Evolutionary conservation across 2,888 invertebrate species (phyloP), one percentile per base, ranked within the genome.

Genomic region (Protophormia terraenovae): DNA sequence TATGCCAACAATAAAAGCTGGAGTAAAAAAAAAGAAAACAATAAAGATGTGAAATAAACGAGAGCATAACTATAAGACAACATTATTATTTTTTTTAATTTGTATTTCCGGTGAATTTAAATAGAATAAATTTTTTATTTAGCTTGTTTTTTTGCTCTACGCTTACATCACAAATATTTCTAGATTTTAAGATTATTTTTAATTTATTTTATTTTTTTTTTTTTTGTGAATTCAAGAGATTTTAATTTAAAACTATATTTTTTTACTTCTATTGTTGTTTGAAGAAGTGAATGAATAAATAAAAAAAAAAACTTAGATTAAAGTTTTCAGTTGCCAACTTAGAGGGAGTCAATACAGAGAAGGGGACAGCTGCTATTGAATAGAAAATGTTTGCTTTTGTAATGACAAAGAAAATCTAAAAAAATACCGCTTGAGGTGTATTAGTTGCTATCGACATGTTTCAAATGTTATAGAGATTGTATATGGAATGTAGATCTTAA

Each of bases 71-170:
- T 67, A 47, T 35, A 53, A 60, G 19, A 19, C 22, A 53, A n/a
- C n/a, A n/a, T 41, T n/a, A 50, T 24, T n/a, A 22, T 67, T 69
- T 69, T 77, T 76, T 84, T 82, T 82, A 82, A 85, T 85, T 85
- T 85, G 64, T 82, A 79, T 79, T 79, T 85, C 82, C 85, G 85
- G 75, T 75, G 32, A 75, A 50, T 82, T 82, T 78, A 75, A 77
- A 75, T 84, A 75, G 45, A 79, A 69, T 69, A 53, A 81, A 81
- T 50, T 81, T 14, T 58, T 58, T 7, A 60, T 45, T 67, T 14
- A 29, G 19, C 24, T 76, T 76, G 55, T 22, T 67, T 5, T 1
- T 47, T 47, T 19, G 16, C 47, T 24, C 1, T 38, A 0, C 24
- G 60, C n/a, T 66, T 64, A 53, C 53, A 41, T n/a, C 53, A 66